Base-by-base conservation (phyloP, 2,888 invertebrate species). In the Pachydiplax longipennis region DNA sequence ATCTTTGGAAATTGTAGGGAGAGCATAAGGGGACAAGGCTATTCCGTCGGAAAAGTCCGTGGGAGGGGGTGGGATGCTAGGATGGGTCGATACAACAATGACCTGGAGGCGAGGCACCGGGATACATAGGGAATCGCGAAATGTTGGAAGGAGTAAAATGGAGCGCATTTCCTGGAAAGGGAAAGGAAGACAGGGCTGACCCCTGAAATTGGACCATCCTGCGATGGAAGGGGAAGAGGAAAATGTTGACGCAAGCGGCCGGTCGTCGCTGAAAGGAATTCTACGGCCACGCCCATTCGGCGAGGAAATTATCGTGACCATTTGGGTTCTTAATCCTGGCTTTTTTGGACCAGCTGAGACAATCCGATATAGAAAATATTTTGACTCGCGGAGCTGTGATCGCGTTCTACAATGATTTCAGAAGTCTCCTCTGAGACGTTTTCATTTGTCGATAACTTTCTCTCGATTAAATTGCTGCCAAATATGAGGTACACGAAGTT, bases 11-110 rank as follows among this genome's bases (percentile, higher is more conserved):
- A 58, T 13, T 58, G 15, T 58, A 35, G 58, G 2, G 10, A 44
- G 44, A 10, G 0, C 44, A 37, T 37, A 37, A 37, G 37, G 44
- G 44, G 44, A 44, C 44, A 10, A 44, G 44, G 44, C 44, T n/a
- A n/a, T n/a, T n/a, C n/a, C 65, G 35, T 44, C 4, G 58, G 58
- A 35, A n/a, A 25, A 65, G 22, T 65, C 65, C 15, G n/a, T 18
- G 15, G 15, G 61, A 15, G 15, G 5, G 31, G 8, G 53, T 18
- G 18, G 83, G 83, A 0, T 6, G 83, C 8, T 31, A 35, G 6
- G 53, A 80, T 90, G 35, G 90, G 80, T 80, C 90, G 81, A 80
- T 81, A 83, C 83, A 83, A 83, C 83, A 83, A 83, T 83, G 83
- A 58, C 83, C 83, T 58, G 53, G 58, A 58, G 83, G 58, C 83